phyloP scores from a whole-genome alignment of 2,797 vertebrate genomes.

The Eurystomus glaucurus region DNA sequence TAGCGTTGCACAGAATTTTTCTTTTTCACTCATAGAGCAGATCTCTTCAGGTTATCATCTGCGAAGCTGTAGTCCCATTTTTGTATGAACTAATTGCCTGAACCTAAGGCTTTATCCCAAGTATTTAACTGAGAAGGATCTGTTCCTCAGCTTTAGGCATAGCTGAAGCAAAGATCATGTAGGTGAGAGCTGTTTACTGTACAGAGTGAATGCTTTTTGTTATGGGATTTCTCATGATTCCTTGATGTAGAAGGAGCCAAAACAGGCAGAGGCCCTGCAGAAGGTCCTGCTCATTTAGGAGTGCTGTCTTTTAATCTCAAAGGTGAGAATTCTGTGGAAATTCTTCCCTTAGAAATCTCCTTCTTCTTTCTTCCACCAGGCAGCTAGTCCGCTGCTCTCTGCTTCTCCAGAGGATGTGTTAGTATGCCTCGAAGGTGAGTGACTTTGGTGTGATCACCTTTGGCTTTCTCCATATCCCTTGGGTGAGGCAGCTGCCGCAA shows the following conservation, averaged over 20 bases:
- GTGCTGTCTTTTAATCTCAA: neutral
- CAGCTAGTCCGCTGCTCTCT: neutral
- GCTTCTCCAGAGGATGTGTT: neutral
- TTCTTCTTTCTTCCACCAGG: neutral
- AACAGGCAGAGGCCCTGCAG: neutral
- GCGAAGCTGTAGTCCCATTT: neutral
- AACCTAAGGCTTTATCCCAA: neutral
- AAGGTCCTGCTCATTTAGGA: neutral
- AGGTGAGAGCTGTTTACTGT: neutral
- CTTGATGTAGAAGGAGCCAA: neutral
- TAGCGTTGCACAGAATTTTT: neutral
- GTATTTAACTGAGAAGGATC: neutral
- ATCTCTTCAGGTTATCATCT: neutral
- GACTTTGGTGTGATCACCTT: neutral
- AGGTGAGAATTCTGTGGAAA: accelerated
- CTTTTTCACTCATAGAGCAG: neutral
- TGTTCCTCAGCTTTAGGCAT: neutral
- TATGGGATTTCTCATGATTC: neutral
- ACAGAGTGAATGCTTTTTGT: neutral
- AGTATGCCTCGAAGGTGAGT: neutral
- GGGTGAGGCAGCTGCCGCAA: accelerated
- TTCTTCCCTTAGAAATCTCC: neutral
- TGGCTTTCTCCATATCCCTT: neutral
- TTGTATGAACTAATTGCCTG: neutral
- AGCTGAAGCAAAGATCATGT: neutral